Conservation (phyloP, 2,113 vertebrate genomes). For the Rafetus swinhoei region DNA sequence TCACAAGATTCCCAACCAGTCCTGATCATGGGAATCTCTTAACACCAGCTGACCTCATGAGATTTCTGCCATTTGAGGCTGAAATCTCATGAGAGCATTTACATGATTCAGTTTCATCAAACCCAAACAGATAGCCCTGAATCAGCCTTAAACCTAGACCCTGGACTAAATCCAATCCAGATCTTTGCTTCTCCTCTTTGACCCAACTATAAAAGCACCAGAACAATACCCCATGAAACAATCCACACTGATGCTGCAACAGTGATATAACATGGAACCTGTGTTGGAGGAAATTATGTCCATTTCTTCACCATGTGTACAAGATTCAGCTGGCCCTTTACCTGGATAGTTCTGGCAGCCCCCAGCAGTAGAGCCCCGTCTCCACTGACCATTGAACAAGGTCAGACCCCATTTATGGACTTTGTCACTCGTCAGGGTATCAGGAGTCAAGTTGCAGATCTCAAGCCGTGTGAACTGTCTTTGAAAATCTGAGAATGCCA, state of each 20-base stretch:
- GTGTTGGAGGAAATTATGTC: not conserved
- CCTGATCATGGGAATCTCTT: not conserved
- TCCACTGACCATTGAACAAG: slow-evolving; percentile 85
- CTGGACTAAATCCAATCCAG: not conserved
- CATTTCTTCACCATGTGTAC: not conserved
- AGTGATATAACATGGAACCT: not conserved
- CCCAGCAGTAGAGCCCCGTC: slow-evolving; percentile 81
- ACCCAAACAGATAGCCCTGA: not conserved
- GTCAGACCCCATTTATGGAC: slow-evolving; percentile 80
- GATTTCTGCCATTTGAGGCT: not conserved
- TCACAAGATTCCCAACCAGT: not conserved
- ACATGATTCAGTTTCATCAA: not conserved
- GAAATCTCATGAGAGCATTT: not conserved
- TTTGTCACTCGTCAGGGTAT: slow-evolving; percentile 76
- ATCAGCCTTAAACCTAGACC: not conserved
- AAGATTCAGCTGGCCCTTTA: slow-evolving; percentile 21
- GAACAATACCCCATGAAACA: not conserved
- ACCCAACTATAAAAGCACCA: not conserved
- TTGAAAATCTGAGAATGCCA: slow-evolving; percentile 87
- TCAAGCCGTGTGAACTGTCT: slow-evolving; percentile 85
- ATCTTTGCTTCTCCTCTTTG: not conserved
- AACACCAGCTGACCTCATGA: not conserved
- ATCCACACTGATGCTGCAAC: not conserved
- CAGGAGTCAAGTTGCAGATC: slow-evolving; percentile 89
- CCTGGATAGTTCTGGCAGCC: slow-evolving; percentile 83